Evolutionary conservation across 2,888 invertebrate genomes (phyloP).

Genomic region (Metalampra italica): DNA sequence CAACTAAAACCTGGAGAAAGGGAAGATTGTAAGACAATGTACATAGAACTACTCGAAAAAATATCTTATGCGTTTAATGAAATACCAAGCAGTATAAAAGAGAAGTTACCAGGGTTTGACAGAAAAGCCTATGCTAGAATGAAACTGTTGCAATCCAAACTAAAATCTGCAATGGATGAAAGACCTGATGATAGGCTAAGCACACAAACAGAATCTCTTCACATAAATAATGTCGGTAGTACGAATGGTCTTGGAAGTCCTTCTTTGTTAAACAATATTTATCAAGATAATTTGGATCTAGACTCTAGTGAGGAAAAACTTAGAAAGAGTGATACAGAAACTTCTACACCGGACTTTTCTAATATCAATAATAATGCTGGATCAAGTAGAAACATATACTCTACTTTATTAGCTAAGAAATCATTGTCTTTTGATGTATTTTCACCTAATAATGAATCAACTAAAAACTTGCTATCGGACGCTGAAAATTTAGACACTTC

Average conservation of each 20-base stretch:
- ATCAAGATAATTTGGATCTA: slow-evolving; percentile 43
- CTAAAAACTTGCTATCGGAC: slow-evolving; percentile 30
- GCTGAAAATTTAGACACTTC: slow-evolving; percentile 27
- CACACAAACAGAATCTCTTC: slow-evolving; percentile 20
- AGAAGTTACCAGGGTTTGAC: slow-evolving; percentile 80
- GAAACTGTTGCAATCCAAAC: slow-evolving; percentile 77
- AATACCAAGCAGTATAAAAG: slow-evolving; percentile 80
- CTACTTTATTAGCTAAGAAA: slow-evolving; percentile 42
- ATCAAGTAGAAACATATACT: slow-evolving; percentile 42
- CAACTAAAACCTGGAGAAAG: slow-evolving; percentile 27
- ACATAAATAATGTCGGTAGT: slow-evolving; percentile 14
- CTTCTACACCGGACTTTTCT: slow-evolving; percentile 49
- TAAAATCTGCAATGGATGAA: slow-evolving; percentile 67
- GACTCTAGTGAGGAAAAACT: slow-evolving; percentile 23
- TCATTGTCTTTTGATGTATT: slow-evolving; percentile 46
- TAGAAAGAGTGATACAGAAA: slow-evolving; percentile 22
- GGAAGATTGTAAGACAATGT: slow-evolving; percentile 68
- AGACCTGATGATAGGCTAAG: slow-evolving; percentile 42
- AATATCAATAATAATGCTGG: slow-evolving; percentile 29
- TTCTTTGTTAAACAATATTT: slow-evolving; percentile 27
- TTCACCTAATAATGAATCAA: slow-evolving; percentile 36
- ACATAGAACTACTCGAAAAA: slow-evolving; percentile 81
- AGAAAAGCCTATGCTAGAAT: slow-evolving; percentile 74
- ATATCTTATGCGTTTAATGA: slow-evolving; percentile 80
- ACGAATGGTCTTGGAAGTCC: slow-evolving; percentile 26